Evolutionary conservation across 2,888 invertebrate genomes (phyloP).

Genomic region (Microctonus brassicae): DNA sequence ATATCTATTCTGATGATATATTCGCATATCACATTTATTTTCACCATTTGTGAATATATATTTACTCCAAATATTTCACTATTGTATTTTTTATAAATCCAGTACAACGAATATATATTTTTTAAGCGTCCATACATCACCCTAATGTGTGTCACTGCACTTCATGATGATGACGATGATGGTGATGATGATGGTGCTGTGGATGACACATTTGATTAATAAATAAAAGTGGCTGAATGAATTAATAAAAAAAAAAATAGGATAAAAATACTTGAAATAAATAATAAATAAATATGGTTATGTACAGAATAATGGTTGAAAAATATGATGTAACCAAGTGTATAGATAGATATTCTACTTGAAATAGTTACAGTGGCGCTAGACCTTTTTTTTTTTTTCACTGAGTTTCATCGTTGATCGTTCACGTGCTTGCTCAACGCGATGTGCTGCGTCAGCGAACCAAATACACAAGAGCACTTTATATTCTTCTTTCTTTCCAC

Average conservation of each 20-base stretch:
- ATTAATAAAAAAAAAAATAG: background rate
- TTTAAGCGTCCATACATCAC: no score
- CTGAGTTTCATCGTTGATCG: no score
- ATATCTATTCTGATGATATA: slow-evolving; percentile 13
- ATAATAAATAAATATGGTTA: background rate
- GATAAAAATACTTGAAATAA: slow-evolving; percentile 20
- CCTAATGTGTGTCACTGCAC: no score
- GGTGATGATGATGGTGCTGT: no score
- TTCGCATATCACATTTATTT: slow-evolving; percentile 1
- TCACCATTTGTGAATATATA: background rate
- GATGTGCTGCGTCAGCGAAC: slow-evolving; percentile 49
- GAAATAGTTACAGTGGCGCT: slow-evolving; percentile 47
- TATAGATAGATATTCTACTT: slow-evolving; percentile 45
- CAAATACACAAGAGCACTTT: slow-evolving; percentile 45
- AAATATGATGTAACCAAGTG: slow-evolving; percentile 49
- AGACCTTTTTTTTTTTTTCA: no score
- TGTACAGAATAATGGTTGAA: slow-evolving; percentile 38
- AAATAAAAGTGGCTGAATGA: no score
- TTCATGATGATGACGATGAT: no score
- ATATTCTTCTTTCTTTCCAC: slow-evolving; percentile 30
- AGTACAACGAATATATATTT: background rate
- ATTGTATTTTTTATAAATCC: background rate
- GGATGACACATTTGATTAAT: no score
- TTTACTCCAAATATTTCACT: background rate
- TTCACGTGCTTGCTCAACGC: slow-evolving; percentile 43